A percentile compares a stretch with the other conserved stretches of the same genome.
Evolutionary conservation across 2,797 vertebrate genomes (phyloP).

Genomic region (Rhinophrynus dorsalis): DNA sequence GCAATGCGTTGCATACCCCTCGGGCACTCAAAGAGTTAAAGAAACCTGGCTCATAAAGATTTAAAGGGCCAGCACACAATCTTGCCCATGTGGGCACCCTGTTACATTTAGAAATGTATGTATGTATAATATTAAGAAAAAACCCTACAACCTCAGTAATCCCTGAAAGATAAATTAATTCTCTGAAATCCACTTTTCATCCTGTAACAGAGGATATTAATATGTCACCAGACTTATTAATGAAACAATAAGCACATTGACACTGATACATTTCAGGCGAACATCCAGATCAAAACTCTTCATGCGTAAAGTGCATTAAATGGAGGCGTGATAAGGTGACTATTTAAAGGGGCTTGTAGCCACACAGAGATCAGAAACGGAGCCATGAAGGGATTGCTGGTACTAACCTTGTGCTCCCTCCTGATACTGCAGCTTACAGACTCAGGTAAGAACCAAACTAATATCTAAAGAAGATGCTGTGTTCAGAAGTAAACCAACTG

Average conservation of each 20-base stretch:
- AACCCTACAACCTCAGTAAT: background rate
- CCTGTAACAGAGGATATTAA: constrained; percentile 10
- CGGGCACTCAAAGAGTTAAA: too few species aligned
- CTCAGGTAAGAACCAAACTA: constrained; percentile 6
- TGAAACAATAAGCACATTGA: constrained; percentile 5
- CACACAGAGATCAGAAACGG: background rate
- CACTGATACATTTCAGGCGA: too few species aligned
- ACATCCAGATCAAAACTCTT: too few species aligned
- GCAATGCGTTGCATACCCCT: too few species aligned
- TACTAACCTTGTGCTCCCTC: constrained; percentile 9
- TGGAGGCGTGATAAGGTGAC: background rate
- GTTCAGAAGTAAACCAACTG: too few species aligned
- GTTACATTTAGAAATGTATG: too few species aligned
- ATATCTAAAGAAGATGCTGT: background rate
- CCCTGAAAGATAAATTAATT: background rate
- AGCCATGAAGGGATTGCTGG: constrained; percentile 25
- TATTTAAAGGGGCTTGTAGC: background rate
- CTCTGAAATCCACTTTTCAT: constrained; percentile 6
- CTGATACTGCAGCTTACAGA: constrained; percentile 17
- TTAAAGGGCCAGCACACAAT: too few species aligned
- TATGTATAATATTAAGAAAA: too few species aligned
- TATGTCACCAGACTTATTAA: background rate
- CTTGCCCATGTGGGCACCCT: too few species aligned
- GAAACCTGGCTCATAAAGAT: too few species aligned
- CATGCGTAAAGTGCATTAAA: too few species aligned